Conservation (phyloP, 1,140 invertebrate genomes). For the Atta cephalotes region DNA sequence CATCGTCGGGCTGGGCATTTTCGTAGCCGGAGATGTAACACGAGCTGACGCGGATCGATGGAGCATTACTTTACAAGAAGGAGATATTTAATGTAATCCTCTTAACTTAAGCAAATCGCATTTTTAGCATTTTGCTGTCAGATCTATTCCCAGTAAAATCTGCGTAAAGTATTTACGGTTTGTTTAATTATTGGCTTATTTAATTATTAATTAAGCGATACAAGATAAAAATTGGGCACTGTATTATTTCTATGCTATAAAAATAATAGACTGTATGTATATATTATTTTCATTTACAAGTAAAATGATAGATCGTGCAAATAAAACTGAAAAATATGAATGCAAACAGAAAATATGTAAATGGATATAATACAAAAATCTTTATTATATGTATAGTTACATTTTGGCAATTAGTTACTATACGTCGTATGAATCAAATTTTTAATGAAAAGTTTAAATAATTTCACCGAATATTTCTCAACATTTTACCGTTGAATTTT, state of each 20-base stretch:
- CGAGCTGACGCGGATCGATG: slow-evolving; percentile 46
- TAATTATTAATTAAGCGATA: not conserved
- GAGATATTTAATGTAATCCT: slow-evolving; percentile 25
- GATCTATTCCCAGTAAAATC: not conserved
- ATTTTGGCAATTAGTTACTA: not conserved
- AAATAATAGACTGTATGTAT: not conserved
- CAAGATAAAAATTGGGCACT: not conserved
- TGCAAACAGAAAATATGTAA: not conserved
- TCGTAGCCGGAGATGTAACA: slow-evolving; percentile 17
- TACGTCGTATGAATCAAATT: not conserved
- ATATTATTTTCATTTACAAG: not conserved
- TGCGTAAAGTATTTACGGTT: not conserved
- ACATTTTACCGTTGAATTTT: slow-evolving; percentile 27
- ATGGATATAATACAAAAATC: not conserved
- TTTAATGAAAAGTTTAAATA: slow-evolving; percentile 22
- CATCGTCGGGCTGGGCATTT: slow-evolving; percentile 18
- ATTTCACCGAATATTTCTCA: not conserved
- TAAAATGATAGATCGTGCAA: not conserved
- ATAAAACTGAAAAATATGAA: not conserved
- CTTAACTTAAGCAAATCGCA: slow-evolving; percentile 2
- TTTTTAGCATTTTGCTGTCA: not conserved
- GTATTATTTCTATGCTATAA: not conserved
- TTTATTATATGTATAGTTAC: not conserved
- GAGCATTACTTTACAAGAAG: slow-evolving; percentile 23
- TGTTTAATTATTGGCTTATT: not conserved